Evolutionary conservation across 2,888 invertebrate species (phyloP), one percentile per base, ranked within the genome.

Genomic region (Apomyelois bistriatella): DNA sequence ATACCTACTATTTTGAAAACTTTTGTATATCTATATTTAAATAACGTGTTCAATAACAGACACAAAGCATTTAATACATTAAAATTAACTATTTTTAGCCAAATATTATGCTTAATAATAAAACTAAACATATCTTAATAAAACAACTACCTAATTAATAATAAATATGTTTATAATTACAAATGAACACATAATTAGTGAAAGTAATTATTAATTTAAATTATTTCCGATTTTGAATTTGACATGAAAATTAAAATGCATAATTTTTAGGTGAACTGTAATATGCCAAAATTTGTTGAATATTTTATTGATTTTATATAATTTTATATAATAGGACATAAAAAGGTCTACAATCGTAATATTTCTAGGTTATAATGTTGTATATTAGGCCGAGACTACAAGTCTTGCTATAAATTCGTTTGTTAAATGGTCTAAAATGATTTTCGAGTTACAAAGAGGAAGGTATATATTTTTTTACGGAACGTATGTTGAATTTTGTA

Each of bases 101-200:
- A 1, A 32, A 22, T n/a, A 30, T 43, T 43, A 40, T 50, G 41
- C 50, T 12, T 49, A 47, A 51, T 40, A 46, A 48, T 15, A 35
- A 42, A 35, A 28, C 42, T 46, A 47, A 53, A 51, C 56, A 55
- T 55, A 53, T n/a, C n/a, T 53, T 54, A 63, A 59, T 53, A 59
- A 57, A 63, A 60, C 57, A 67, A 59, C 64, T 68, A 68, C 22
- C 22, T 22, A 22, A 22, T 2, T 53, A 63, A 57, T 53, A 62
- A 68, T 67, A 70, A 69, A 32, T 32, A 32, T 32, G 68, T 68
- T 68, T 56, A 54, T 62, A 49, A 65, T 62, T 68, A 32, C 59
- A 71, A 67, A 67, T 73, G 73, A 74, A 73, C 72, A 73, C 70
- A 72, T 66, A 62, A 53, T 54, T 60, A 56, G 54, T 60, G 57